Percentiles rank a stretch among this genome's conserved stretches.
phyloP scores from a whole-genome alignment of 1,140 invertebrate genomes.

The Calliopsis andreniformis region DNA sequence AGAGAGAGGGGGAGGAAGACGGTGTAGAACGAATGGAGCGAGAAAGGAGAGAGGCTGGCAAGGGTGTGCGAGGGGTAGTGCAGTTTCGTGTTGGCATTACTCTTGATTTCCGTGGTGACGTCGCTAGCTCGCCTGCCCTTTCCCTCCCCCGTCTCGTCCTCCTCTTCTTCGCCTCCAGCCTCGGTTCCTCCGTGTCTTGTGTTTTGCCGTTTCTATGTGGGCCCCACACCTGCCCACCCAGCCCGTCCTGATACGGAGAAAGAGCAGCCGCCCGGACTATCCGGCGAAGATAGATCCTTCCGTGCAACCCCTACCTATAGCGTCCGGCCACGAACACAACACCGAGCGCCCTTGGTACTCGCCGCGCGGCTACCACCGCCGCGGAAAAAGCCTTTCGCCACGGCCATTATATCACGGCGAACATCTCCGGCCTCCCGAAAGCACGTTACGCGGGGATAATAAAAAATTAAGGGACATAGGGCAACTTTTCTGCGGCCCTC shows the following conservation, averaged over 20 bases:
- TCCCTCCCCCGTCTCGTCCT: conserved; percentile 56
- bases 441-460: conserved; percentile 18
- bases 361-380: background rate
- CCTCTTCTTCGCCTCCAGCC: conserved; percentile 39
- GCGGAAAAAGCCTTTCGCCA: conserved; percentile 41
- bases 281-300: conserved; percentile 63
- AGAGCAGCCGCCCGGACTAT: conserved; percentile 65
- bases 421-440: conserved; percentile 31
- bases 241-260: conserved; percentile 59
- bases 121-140: conserved; percentile 73
- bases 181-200: conserved; percentile 54
- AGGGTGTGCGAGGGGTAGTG: conserved; percentile 80
- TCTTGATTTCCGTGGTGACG: conserved; percentile 82
- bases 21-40: conserved; percentile 54
- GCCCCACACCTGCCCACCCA: conserved; percentile 18
- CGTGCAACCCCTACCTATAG: conserved; percentile 43
- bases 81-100: conserved; percentile 82
- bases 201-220: conserved; percentile 64
- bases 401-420: conserved; percentile 52
- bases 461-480: conserved; percentile 47
- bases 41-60: conserved; percentile 62
- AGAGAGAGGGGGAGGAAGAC: conserved; percentile 35
- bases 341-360: background rate
- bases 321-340: conserved; percentile 34
- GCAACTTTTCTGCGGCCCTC: background rate